Evolutionary conservation across 2,888 invertebrate genomes (phyloP), one percentile per base, ranked within the genome.

Genomic region (Philereme transversata): DNA sequence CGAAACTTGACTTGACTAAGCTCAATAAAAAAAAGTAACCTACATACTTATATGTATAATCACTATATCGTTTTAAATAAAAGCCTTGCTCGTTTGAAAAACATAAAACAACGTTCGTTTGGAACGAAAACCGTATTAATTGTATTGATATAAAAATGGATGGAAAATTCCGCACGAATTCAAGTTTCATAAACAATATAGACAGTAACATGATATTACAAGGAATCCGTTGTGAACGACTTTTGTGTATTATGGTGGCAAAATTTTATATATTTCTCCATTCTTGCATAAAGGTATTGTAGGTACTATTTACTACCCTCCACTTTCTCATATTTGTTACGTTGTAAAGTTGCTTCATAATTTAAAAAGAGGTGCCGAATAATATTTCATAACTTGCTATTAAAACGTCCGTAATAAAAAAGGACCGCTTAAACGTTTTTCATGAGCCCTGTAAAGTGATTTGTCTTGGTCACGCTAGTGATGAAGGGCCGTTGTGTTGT

Each of bases 381-480:
- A 49, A 47, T 45, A 59, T 49, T 53, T 53, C 44, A 60, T 48
- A 57, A 38, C 45, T 52, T 35, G 36, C 38, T 48, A 33, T 9
- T 52, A 56, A 47, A 51, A 44, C 50, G 41, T 51, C 43, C 48
- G 48, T 36, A 59, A 58, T 53, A 51, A 69, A 70, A 72, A 70
- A 62, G 64, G 65, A 68, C 46, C 50, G 11, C 36, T 40, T 48
- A 62, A 75, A 70, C 58, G 64, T 66, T 73, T 70, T 74, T 62
- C 41, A 56, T 58, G 50, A 61, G 55, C 40, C 57, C 46, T 48
- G 57, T 57, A 54, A 59, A 52, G 70, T 68, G 69, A 77, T 72
- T 72, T 69, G 71, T 77, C 68, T 71, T 71, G 70, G 70, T 74
- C 76, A 77, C 72, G 73, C 73, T 51, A 74, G 57, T 68, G 64